phyloP scores from a whole-genome alignment of 1,140 invertebrate genomes.

The Ericerus pela region DNA sequence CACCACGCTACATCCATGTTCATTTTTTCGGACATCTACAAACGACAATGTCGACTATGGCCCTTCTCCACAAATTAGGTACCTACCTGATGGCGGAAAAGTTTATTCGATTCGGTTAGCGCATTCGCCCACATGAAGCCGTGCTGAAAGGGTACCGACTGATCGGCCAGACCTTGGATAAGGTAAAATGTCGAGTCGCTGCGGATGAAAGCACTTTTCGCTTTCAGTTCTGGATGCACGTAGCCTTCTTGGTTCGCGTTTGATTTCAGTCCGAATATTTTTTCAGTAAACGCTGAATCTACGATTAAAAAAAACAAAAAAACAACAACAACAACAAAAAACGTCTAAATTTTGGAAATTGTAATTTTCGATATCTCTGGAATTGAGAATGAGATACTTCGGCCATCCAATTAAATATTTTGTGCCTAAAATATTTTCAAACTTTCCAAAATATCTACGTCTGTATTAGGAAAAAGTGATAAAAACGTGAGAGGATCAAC shows the following conservation, averaged over 20 bases:
- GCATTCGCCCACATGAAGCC: constrained; percentile 73
- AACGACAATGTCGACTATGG: not conserved
- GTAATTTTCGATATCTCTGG: no score
- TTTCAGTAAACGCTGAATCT: constrained; percentile 92
- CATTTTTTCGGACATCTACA: no score
- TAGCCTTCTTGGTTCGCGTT: constrained; percentile 79
- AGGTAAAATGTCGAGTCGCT: constrained; percentile 65
- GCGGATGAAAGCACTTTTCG: constrained; percentile 66
- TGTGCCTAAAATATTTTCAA: no score
- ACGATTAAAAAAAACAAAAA: no score
- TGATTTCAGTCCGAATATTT: constrained; percentile 68
- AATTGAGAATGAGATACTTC: no score
- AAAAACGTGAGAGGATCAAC: no score
- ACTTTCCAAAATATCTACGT: no score
- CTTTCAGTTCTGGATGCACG: constrained; percentile 76
- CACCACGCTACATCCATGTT: no score
- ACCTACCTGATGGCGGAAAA: constrained; percentile 78
- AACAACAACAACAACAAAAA: no score
- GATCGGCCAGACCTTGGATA: constrained; percentile 76
- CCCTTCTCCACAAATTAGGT: not conserved
- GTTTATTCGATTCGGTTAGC: constrained; percentile 65
- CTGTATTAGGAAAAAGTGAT: no score
- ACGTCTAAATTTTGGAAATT: no score
- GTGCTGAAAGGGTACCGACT: constrained; percentile 84
- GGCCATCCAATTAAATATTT: no score